Base-by-base conservation (phyloP, 2,113 vertebrate genomes). In the Seriola aureovittata region DNA sequence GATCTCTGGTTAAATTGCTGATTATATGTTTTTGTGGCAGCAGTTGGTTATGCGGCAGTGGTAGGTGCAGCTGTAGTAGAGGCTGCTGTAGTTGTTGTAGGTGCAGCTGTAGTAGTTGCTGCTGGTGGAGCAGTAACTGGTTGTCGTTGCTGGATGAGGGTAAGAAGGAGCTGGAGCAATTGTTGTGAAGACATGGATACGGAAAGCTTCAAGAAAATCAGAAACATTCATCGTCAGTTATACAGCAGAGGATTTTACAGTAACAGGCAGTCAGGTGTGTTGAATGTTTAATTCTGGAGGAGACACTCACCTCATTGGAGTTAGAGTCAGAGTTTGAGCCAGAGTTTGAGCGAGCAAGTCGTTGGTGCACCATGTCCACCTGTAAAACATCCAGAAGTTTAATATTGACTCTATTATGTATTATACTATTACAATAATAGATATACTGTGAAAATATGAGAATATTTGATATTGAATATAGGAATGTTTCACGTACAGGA, bases 401-500 rank as follows among this genome's bases (percentile, higher is more conserved):
- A 1, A 60, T 14, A 29, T 40, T 23, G 1, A 0, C 19, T 29
- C 40, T 42, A 29, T 29, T 29, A 29, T 29, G 2, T 29, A 29
- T 46, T 48, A 40, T 6, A 8, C 4, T 29, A 4, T 72, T 29
- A 48, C 8, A 67, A 14, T 36, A 23, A 23, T 2, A 34, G 12
- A 25, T 14, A n/a, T 46, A 1, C 4, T 10, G 2, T 32, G 3
- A 34, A 19, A 23, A 23, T 3, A 7, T 12, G 38, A 17, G 4
- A 65, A 23, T 14, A 62, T 16, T 4, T 23, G 6, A 72, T 65
- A 12, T 2, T 72, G 13, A 52, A 0, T 14, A 46, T 40, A 29
- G 48, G 1, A 44, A 14, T 46, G 8, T 82, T 42, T 67, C 23
- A 88, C 93, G 84, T 81, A 95, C 93, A 58, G 88, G 90, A 19